A percentile compares a stretch with the other conserved stretches of the same genome.
Evolutionary conservation across 2,113 vertebrate species (phyloP).

Genomic region (Thermophis baileyi): DNA sequence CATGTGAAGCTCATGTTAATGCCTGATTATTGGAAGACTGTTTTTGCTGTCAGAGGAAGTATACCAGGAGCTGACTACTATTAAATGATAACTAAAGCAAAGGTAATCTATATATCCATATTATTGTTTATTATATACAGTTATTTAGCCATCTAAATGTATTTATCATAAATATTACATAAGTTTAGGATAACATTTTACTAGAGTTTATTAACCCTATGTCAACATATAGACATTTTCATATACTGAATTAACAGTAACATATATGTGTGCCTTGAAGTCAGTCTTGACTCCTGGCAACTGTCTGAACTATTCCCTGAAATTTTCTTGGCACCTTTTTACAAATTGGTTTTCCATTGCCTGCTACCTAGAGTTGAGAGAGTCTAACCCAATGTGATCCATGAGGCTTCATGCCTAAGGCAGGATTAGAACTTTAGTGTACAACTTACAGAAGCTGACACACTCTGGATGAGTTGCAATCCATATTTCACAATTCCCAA

Average conservation of each 20-base stretch:
- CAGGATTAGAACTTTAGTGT: too few species aligned
- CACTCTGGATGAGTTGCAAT: too few species aligned
- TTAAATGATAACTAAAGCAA: too few species aligned
- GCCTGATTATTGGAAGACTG: background rate
- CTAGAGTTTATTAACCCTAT: background rate
- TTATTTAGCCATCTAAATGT: background rate
- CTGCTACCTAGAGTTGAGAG: too few species aligned
- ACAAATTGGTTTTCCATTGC: background rate
- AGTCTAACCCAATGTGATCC: too few species aligned
- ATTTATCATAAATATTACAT: background rate
- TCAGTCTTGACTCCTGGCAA: background rate
- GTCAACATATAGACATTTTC: background rate
- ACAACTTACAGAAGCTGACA: too few species aligned
- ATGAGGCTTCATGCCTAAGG: too few species aligned
- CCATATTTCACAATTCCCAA: too few species aligned
- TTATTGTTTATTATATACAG: background rate
- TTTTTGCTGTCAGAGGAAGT: background rate
- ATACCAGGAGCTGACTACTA: too few species aligned
- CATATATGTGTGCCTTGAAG: background rate
- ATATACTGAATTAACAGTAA: background rate
- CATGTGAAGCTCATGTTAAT: background rate
- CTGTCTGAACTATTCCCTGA: background rate
- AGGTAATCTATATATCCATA: too few species aligned
- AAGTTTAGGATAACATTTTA: background rate
- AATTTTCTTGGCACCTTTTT: background rate